A percentile compares a stretch with the other conserved stretches of the same genome.
phyloP scores from a whole-genome alignment of 1,140 invertebrate species.

The Rhyzopertha dominica region DNA sequence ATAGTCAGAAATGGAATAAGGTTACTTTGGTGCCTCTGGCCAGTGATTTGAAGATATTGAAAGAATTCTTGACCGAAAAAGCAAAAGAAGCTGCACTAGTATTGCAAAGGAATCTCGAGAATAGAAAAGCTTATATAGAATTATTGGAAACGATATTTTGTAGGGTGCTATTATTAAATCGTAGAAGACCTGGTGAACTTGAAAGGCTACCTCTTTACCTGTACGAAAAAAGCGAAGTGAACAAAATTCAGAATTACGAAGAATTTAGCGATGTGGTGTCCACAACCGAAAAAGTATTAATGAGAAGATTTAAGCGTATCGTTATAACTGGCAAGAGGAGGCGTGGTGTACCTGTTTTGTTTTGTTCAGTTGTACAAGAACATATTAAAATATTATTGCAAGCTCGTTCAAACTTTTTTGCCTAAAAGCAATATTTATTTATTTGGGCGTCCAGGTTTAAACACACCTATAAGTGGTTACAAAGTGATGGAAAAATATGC shows the following conservation, averaged over 20 bases:
- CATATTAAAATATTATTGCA: slow-evolving; percentile 12
- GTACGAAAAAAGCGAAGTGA: slow-evolving; percentile 2
- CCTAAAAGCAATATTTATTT: slow-evolving; percentile 14
- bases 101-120: too few relatives aligned
- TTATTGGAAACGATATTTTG: slow-evolving; percentile 17
- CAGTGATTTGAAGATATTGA: slow-evolving; percentile 25
- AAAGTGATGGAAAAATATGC: slow-evolving; percentile 32
- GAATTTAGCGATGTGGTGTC: slow-evolving; percentile 11
- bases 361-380: slow-evolving; percentile 16
- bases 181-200: slow-evolving; percentile 20
- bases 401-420: slow-evolving; percentile 12
- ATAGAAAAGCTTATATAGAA: slow-evolving; percentile 1
- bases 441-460: slow-evolving; percentile 24
- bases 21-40: slow-evolving; percentile 24
- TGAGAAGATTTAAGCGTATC: slow-evolving; percentile 17
- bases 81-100: slow-evolving; percentile 7
- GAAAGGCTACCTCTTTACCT: slow-evolving; percentile 18
- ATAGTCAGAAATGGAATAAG: slow-evolving; percentile 27
- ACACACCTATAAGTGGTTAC: slow-evolving; percentile 25
- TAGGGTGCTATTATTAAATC: slow-evolving; percentile 17
- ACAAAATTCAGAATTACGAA: slow-evolving; percentile 15
- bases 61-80: slow-evolving; percentile 7
- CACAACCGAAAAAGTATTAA: slow-evolving; percentile 13
- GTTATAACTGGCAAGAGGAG: slow-evolving; percentile 18
- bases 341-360: slow-evolving; percentile 14